Conservation (phyloP, 2,113 vertebrate genomes). For the Climacteris rufus region DNA sequence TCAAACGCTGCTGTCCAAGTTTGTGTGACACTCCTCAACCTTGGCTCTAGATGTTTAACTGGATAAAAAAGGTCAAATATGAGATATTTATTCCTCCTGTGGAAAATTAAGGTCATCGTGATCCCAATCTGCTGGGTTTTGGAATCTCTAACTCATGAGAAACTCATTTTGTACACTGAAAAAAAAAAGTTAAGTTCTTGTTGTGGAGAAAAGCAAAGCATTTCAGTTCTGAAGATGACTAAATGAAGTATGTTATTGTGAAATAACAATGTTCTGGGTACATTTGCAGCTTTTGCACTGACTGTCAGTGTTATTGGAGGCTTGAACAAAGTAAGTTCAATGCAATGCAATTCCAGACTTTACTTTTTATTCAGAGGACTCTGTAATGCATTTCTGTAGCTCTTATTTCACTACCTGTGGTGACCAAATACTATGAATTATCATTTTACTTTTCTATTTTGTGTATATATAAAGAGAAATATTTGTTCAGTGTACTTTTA, state of each 20-base stretch:
- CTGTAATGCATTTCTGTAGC: slow-evolving; percentile 8
- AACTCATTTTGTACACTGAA: not conserved
- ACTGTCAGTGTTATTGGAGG: slow-evolving; percentile 13
- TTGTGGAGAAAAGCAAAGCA: not conserved
- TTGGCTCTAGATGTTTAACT: not conserved
- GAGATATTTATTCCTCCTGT: slow-evolving; percentile 7
- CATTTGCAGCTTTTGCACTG: not conserved
- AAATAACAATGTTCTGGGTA: not conserved
- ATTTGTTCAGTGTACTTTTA: not conserved
- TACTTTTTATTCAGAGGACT: not conserved
- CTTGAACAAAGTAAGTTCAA: not conserved
- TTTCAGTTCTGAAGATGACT: slow-evolving; percentile 46
- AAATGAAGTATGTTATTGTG: slow-evolving; percentile 14
- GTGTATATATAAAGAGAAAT: not conserved
- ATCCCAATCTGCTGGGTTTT: not conserved
- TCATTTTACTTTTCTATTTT: slow-evolving; percentile 20
- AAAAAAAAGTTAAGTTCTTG: not conserved
- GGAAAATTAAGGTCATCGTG: not conserved
- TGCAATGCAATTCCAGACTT: not conserved
- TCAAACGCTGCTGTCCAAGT: not conserved
- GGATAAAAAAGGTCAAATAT: not conserved
- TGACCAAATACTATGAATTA: not conserved
- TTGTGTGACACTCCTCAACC: not conserved
- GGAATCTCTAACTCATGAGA: not conserved
- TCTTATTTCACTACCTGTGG: not conserved